Evolutionary conservation across 2,888 invertebrate genomes (phyloP), one percentile per base, ranked within the genome.

Genomic region (Himalopsyche tibetana): DNA sequence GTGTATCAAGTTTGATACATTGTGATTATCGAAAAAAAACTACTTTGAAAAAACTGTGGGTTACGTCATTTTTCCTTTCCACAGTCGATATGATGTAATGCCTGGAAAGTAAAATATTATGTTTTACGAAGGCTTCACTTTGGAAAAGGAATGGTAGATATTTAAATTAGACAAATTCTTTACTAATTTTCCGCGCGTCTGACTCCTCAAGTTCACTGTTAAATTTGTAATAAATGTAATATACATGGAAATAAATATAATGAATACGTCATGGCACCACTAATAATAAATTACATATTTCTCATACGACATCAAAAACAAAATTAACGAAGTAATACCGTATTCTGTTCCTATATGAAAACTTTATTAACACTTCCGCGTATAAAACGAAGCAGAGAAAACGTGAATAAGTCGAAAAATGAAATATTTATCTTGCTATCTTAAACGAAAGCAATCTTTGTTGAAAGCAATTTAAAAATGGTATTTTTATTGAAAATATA

Each of bases 211-310:
- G 63, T 63, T 63, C 19, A 19, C 28, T 63, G 63, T 63, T 63
- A 63, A 63, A 63, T 63, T 19, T 63, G 19, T 63, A 63, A 63
- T 63, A 63, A 63, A 63, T 63, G 63, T 63, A 19, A 63, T 63
- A 15, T 63, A 9, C 63, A 63, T 63, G 28, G 51, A 19, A 63
- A 63, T 63, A 63, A 63, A 63, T 63, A 63, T 63, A 5, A 63
- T 63, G 19, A 63, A 63, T 63, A 63, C 28, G 28, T 63, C 19
- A 19, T 19, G 19, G 19, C 63, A 63, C 63, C 63, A 19, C 19
- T 63, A 63, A 19, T 63, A 63, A 63, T 28, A 63, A 63, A 51
- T 28, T 19, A 63, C 8, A 19, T 19, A 63, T 63, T 63, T 11
- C n/a, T 6, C 63, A 19, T 63, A 28, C 19, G 19, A 19, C 63